Evolutionary conservation across 1,140 invertebrate genomes (phyloP), one percentile per base, ranked within the genome.

Genomic region (Sycobia sp.): DNA sequence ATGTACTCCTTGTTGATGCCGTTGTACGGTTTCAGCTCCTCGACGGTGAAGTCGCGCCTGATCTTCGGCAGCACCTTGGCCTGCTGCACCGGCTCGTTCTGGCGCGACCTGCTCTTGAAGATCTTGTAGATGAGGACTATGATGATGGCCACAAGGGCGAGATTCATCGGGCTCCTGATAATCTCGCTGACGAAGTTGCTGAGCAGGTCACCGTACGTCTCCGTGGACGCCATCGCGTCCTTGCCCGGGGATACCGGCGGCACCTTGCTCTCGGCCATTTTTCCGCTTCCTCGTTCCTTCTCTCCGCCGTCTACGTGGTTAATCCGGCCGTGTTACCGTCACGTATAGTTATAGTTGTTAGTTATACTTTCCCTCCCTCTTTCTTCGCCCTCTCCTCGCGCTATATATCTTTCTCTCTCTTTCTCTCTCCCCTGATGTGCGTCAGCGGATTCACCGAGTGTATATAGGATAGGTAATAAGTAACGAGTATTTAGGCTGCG

Each of bases 41-140:
- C 86, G 25, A 95, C 79, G 1, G 93, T 96, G 83, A 98, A 96
- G 76, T 99, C 96, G 70, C 88, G 87, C 63, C 94, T 90, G 71
- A 98, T 74, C 80, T 91, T 94, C 0, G 94, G 91, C 47, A 97
- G 75, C 69, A 85, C 80, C 23, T 86, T 85, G 61, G 77, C 53
- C 22, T 71, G 71, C 36, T 86, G 85, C 64, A 86, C 80, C n/a
- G 81, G 79, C 20, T 80, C 76, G 43, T 84, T 74, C 13, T 77
- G 75, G 53, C 80, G 77, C 53, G 79, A 76, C 61, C 86, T 87
- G 67, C 83, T 88, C 65, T 87, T 87, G 46, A 91, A 82, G 66
- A 96, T 94, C 86, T 95, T 95, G 73, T 94, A 96, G n/a, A 94
- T 80, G 46, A 96, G 82, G 71, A 92, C 86, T 27, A 85, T 83